A percentile compares a stretch with the other conserved stretches of the same genome.
These are phyloP conservation scores for Nomada flava DNA, from an alignment of 2,888 invertebrate species.

Conservation along the genomic window DNA sequence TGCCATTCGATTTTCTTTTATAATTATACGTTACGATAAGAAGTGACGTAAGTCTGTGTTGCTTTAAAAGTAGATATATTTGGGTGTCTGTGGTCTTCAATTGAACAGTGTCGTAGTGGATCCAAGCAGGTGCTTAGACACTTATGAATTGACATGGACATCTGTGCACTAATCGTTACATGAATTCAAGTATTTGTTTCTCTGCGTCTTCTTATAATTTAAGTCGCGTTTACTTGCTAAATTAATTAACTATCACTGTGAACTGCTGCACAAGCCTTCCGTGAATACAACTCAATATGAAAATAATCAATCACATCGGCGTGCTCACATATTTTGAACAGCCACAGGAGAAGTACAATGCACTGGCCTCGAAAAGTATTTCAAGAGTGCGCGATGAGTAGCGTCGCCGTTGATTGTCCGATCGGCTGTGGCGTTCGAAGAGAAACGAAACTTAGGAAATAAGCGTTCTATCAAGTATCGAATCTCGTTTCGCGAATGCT, in stretches of 20 bases:
- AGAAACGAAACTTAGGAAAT: background rate
- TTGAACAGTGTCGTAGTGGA: background rate
- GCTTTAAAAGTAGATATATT: constrained; percentile 40
- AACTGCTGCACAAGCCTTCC: background rate
- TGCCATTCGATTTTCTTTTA: background rate
- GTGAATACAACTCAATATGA: background rate
- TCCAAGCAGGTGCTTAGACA: constrained; percentile 6
- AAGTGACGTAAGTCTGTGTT: background rate
- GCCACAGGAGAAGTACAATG: background rate
- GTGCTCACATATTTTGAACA: background rate
- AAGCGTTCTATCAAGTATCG: background rate
- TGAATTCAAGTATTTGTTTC: background rate
- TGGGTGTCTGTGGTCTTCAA: constrained; percentile 8
- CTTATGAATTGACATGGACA: constrained; percentile 16
- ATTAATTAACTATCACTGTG: constrained; percentile 12
- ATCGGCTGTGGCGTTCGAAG: background rate
- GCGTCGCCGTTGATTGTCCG: background rate
- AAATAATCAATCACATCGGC: background rate
- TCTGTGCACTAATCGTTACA: constrained; percentile 15
- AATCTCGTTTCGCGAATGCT: constrained; percentile 9
- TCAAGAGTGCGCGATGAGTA: background rate
- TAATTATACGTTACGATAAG: background rate
- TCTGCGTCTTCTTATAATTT: background rate
- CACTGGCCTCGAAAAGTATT: background rate
- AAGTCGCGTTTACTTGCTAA: constrained; percentile 17